phyloP scores from a whole-genome alignment of 2,797 vertebrate species.

The Eremophila alpestris region DNA sequence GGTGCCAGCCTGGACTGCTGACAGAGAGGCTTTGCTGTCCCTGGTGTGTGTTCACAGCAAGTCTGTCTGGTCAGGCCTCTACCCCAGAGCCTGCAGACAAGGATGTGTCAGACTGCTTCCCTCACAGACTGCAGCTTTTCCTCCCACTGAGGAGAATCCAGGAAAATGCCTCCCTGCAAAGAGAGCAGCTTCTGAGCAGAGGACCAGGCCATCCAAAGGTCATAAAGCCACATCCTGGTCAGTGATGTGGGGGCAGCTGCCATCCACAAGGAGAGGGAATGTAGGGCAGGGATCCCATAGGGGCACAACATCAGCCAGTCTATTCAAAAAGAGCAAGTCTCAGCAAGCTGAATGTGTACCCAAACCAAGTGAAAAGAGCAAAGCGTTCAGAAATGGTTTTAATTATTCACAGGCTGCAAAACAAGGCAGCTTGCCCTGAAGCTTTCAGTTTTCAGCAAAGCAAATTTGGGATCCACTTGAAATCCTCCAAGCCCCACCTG shows the following conservation, averaged over 20 bases:
- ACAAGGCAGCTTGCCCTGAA: slow-evolving; percentile 16
- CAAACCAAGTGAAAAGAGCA: not conserved
- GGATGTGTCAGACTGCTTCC: not conserved
- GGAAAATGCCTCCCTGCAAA: not conserved
- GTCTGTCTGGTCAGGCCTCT: slow-evolving; percentile 4
- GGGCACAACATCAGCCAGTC: not conserved
- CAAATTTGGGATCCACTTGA: not conserved
- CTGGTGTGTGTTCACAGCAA: rapidly evolving
- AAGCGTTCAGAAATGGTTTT: slow-evolving; percentile 27
- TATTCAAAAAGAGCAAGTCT: slow-evolving; percentile 4
- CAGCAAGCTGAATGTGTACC: slow-evolving; percentile 14
- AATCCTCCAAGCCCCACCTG: not conserved
- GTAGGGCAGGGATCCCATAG: not conserved
- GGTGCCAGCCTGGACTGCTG: not conserved
- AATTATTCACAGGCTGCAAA: slow-evolving; percentile 49
- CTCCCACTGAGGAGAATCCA: not conserved
- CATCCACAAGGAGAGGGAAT: not conserved
- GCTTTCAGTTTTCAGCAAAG: slow-evolving; percentile 1
- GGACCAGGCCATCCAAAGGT: not conserved
- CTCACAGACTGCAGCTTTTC: not conserved
- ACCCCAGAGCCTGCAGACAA: not conserved
- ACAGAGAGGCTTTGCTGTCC: rapidly evolving
- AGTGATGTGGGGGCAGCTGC: not conserved
- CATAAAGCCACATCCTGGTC: not conserved
- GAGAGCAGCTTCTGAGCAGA: not conserved